Percentiles rank a stretch among this genome's conserved stretches.
These are phyloP conservation scores for Sakesphorus luctuosus DNA, from an alignment of 2,113 vertebrate species.

Conservation along the genomic window DNA sequence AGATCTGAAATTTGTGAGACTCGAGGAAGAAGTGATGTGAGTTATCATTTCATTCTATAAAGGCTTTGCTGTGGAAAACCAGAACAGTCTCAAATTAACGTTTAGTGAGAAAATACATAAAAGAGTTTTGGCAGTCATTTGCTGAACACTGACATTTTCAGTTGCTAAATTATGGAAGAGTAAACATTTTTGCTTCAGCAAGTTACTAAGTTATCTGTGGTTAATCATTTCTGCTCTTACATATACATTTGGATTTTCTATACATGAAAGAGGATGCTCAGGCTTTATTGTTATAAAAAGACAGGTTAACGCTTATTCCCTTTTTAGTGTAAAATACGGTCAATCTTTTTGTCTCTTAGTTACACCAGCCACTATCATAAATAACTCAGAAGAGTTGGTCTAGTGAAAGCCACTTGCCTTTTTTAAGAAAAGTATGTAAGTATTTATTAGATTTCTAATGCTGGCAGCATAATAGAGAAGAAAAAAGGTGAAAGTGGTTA, in stretches of 20 bases:
- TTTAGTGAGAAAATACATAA: background rate
- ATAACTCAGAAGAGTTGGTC: background rate
- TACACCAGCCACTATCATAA: background rate
- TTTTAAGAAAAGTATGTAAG: background rate
- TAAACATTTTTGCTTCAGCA: background rate
- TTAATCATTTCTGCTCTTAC: background rate
- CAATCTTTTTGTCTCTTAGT: background rate
- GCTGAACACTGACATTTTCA: background rate
- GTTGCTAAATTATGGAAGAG: background rate
- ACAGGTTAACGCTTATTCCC: background rate
- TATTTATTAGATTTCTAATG: background rate
- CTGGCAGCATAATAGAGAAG: background rate
- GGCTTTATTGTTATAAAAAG: background rate
- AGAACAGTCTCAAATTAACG: background rate
- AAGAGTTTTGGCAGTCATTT: background rate
- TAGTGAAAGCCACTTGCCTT: background rate
- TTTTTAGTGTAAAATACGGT: background rate
- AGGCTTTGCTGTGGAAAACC: background rate
- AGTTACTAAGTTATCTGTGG: background rate
- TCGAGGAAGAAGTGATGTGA: background rate
- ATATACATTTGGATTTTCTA: background rate
- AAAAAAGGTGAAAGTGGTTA: background rate
- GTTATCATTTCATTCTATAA: background rate
- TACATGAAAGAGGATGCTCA: background rate
- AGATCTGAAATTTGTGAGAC: background rate